A percentile compares a stretch with the other conserved stretches of the same genome.
phyloP scores from a whole-genome alignment of 2,888 invertebrate species.

The Xestia c-nigrum region DNA sequence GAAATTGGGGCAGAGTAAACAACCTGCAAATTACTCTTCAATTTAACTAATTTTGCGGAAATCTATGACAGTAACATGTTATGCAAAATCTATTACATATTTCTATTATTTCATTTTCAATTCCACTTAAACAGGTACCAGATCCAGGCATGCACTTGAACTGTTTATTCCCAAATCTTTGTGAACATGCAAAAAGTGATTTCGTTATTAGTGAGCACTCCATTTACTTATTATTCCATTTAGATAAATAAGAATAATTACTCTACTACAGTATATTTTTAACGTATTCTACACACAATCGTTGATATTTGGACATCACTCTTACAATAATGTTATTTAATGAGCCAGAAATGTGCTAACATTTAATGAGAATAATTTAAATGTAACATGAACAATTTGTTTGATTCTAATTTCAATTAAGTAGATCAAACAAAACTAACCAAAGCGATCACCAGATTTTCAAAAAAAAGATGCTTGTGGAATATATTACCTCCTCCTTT shows the following conservation, averaged over 20 bases:
- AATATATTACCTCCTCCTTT: too few species aligned
- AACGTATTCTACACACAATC: slow-evolving; percentile 10
- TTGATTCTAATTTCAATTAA: neutral
- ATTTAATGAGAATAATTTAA: slow-evolving; percentile 5
- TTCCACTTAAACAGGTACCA: neutral
- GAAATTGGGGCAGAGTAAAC: neutral
- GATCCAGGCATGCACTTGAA: neutral
- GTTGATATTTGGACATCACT: slow-evolving; percentile 17
- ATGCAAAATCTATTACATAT: neutral
- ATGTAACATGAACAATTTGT: neutral
- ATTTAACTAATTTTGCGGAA: neutral
- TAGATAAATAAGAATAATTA: neutral
- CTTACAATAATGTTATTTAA: slow-evolving; percentile 3
- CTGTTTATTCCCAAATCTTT: neutral
- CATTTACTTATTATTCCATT: slow-evolving; percentile 40
- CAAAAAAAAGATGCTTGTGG: neutral
- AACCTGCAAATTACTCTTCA: too few species aligned
- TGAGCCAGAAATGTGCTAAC: slow-evolving; percentile 8
- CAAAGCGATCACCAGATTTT: neutral
- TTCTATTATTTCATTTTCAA: neutral
- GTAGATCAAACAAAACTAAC: neutral
- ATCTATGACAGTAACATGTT: neutral
- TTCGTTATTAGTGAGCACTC: slow-evolving; percentile 2
- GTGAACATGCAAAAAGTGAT: neutral
- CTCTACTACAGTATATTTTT: slow-evolving; percentile 10